These are phyloP conservation scores for Larimichthys polyactis DNA, from an alignment of 2,113 vertebrate species.

Conservation along the genomic window DNA sequence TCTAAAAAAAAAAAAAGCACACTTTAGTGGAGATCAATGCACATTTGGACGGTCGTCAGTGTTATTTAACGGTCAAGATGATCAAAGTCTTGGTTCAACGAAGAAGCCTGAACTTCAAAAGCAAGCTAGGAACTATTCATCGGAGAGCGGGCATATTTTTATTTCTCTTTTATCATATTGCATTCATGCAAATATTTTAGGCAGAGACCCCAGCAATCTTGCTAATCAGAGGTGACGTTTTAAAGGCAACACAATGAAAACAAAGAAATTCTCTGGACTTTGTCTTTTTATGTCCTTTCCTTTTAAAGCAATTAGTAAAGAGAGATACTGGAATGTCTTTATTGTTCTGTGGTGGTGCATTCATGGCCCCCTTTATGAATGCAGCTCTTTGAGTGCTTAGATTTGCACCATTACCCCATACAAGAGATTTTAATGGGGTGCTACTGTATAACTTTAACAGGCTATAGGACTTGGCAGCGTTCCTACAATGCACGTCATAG, in stretches of 20 bases:
- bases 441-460: conserved; percentile 41
- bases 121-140: conserved; percentile 26
- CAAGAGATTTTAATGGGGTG: conserved; percentile 60
- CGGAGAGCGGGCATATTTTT: not conserved
- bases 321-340: conserved; percentile 52
- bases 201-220: not conserved
- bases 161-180: conserved; percentile 25
- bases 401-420: conserved; percentile 53
- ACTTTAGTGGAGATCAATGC: conserved; percentile 29
- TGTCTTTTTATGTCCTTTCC: not conserved
- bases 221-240: conserved; percentile 34
- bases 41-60: conserved; percentile 48
- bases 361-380: conserved; percentile 55
- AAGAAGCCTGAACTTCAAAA: conserved; percentile 21
- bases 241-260: conserved; percentile 19
- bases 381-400: conserved; percentile 68
- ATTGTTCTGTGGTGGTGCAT: conserved; percentile 38
- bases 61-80: conserved; percentile 39
- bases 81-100: conserved; percentile 39
- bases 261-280: conserved; percentile 23
- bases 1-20: conserved; percentile 29
- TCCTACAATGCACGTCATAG: conserved; percentile 26
- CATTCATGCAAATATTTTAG: conserved; percentile 37
- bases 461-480: conserved; percentile 27
- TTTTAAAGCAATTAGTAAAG: conserved; percentile 55